phyloP scores from a whole-genome alignment of 2,113 vertebrate species.

The Lagopus leucura region DNA sequence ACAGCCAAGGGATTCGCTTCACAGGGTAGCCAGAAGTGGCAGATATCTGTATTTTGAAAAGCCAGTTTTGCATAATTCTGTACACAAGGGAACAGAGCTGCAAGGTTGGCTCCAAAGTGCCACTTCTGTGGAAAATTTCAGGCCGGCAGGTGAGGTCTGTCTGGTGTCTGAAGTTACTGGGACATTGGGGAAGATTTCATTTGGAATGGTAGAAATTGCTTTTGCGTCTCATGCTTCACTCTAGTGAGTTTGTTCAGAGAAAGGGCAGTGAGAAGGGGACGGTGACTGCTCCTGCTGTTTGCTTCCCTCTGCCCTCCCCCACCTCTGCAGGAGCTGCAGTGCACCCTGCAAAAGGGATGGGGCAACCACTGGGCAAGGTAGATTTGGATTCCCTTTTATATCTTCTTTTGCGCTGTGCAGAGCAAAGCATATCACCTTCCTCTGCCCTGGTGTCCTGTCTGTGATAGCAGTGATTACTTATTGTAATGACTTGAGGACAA shows the following conservation, averaged over 20 bases:
- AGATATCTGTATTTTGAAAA: neutral
- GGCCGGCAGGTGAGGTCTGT: neutral
- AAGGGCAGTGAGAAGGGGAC: neutral
- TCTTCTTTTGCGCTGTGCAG: neutral
- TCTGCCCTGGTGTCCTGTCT: neutral
- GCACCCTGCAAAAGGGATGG: accelerated
- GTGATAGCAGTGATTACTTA: neutral
- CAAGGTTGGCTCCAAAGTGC: neutral
- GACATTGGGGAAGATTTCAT: neutral
- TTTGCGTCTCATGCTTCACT: neutral
- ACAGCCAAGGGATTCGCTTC: neutral
- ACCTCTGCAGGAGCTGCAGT: neutral
- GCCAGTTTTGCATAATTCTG: neutral
- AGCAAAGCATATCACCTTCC: neutral
- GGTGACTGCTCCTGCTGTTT: neutral
- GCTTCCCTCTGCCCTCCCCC: neutral
- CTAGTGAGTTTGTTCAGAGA: neutral
- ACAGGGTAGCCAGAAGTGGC: neutral
- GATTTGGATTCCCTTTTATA: neutral
- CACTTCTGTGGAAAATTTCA: neutral
- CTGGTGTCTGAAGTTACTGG: neutral
- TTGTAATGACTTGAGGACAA: neutral
- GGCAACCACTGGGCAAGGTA: neutral
- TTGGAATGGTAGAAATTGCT: conserved; percentile 3
- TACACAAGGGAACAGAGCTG: neutral